These are phyloP conservation scores for Dicrurus megarhynchus DNA, from an alignment of 2,113 vertebrate species.

Conservation along the genomic window DNA sequence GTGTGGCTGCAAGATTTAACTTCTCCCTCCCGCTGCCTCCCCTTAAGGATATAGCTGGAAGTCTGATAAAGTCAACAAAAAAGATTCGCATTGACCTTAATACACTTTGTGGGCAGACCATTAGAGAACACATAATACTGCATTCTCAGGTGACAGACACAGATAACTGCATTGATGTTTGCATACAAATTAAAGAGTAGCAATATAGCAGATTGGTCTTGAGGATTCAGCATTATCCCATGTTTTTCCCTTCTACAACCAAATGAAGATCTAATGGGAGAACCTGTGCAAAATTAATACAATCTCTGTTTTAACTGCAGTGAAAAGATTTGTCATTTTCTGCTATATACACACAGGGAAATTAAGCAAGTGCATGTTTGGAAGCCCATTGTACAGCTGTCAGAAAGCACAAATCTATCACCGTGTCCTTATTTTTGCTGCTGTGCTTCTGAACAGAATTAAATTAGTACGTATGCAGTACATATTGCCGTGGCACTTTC, in stretches of 20 bases:
- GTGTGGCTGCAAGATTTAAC: neutral
- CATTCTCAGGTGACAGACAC: neutral
- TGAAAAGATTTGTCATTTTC: neutral
- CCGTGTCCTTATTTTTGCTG: neutral
- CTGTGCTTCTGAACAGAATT: neutral
- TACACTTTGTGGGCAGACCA: neutral
- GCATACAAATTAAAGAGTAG: neutral
- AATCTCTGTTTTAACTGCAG: neutral
- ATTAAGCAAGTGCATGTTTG: neutral
- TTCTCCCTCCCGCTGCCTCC: accelerated
- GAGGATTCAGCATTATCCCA: neutral
- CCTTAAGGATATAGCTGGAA: neutral
- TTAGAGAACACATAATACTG: neutral
- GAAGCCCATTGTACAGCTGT: neutral
- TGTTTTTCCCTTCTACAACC: neutral
- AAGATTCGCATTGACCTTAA: neutral
- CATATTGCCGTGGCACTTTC: neutral
- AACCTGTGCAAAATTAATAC: neutral
- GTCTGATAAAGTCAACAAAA: neutral
- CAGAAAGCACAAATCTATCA: neutral
- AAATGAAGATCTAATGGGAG: neutral
- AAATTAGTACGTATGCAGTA: neutral
- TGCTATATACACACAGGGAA: neutral
- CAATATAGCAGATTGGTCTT: neutral
- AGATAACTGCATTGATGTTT: neutral